Base-by-base conservation (phyloP, 2,888 invertebrate species). In the Sisyra terminalis region DNA sequence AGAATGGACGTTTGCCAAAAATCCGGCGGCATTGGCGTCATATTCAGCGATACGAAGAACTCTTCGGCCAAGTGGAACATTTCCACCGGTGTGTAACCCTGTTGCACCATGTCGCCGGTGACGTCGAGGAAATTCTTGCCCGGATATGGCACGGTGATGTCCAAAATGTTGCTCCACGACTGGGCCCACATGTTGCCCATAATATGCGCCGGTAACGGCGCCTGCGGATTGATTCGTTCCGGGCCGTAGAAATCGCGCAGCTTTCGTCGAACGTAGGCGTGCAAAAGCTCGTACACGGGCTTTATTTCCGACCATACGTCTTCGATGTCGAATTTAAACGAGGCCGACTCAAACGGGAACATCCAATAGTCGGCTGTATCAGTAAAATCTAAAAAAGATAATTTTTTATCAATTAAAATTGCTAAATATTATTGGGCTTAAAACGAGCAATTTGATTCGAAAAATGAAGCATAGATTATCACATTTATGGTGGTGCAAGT, bases 111-210 rank as follows among this genome's bases (percentile, higher is more conserved):
- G 57, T 82, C 79, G 1, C 77, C 76, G 0, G 87, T 82, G 0
- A 90, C 83, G 61, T 92, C 90, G 4, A 89, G 69, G 48, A 81
- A 73, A 44, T 73, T 76, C 55, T 85, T 82, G 13, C 87, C 85
- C 2, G 88, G 88, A 61, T 85, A 92, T 0, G 93, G 89, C 48
- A 84, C 73, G 0, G 87, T 78, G 34, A 82, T 65, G 46, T 87
- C 86, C 46, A 84, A 69, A 14, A 87, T 79, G 47, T 86, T 85
- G 0, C 73, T 69, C 89, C 89, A 90, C 36, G 80, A 78, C 60
- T 90, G 89, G 0, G 74, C 86, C 80, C 87, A 90, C 81, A 90
- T 86, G 55, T 89, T 89, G 1, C 92, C 89, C 4, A 89, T 67
- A 44, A 89, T 71, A 53, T 89, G 88, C 0, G 86, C 84, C 0